Percentiles rank a stretch among this genome's conserved stretches.
Conservation (phyloP, 2,113 vertebrate species). For the Stomatorhinus ivindoensis region DNA sequence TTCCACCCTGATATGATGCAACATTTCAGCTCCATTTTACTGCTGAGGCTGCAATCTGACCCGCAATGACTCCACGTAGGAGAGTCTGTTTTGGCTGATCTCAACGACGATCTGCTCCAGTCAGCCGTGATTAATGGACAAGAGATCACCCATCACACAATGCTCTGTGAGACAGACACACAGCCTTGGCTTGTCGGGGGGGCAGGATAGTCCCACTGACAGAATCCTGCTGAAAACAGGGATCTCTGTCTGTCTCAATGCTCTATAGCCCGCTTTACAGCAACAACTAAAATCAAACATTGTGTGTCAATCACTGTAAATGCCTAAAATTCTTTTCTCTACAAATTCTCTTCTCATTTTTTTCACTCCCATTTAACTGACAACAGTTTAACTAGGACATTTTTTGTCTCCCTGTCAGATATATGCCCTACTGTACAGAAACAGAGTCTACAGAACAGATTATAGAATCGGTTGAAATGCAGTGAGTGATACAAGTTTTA, state of each 20-base stretch:
- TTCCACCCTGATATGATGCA: neutral
- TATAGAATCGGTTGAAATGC: neutral
- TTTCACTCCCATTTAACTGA: neutral
- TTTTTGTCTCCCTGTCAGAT: neutral
- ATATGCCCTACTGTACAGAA: neutral
- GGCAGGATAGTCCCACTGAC: neutral
- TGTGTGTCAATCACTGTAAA: neutral
- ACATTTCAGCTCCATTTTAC: neutral
- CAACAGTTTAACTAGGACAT: neutral
- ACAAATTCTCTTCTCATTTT: neutral
- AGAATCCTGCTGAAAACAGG: neutral
- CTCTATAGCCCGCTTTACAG: neutral
- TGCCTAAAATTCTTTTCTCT: neutral
- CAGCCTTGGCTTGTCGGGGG: neutral
- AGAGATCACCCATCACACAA: constrained; percentile 17
- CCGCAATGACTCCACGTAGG: constrained; percentile 11
- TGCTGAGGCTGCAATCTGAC: constrained; percentile 16
- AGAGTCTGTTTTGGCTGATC: constrained; percentile 18
- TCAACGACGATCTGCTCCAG: constrained; percentile 16
- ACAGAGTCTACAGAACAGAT: neutral
- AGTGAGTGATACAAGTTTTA: neutral
- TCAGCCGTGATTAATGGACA: constrained; percentile 22
- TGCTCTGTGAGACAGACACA: neutral
- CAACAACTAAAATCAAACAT: neutral
- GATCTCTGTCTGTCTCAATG: neutral